phyloP scores from a whole-genome alignment of 2,113 vertebrate species.

The Numenius arquata region DNA sequence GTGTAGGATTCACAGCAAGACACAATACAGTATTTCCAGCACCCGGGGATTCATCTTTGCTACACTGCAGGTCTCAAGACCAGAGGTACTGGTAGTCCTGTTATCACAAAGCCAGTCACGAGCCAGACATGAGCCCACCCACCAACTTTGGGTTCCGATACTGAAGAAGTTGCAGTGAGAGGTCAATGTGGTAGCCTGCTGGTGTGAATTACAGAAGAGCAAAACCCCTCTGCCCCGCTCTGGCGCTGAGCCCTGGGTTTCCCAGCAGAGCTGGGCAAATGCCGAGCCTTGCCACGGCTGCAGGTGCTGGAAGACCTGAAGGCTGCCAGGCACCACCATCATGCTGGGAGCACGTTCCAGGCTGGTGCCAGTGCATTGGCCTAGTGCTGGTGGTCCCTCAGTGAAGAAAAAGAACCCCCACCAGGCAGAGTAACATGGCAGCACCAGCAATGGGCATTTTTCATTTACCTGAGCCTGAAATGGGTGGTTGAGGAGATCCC shows the following conservation, averaged over 20 bases:
- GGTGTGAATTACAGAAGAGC: neutral
- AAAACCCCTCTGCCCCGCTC: neutral
- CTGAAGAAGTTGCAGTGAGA: neutral
- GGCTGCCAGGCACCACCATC: rapidly evolving
- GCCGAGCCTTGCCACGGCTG: neutral
- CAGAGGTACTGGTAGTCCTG: neutral
- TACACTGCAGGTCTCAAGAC: neutral
- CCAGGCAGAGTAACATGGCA: neutral
- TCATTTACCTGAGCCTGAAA: neutral
- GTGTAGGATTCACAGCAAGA: neutral
- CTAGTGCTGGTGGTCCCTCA: neutral
- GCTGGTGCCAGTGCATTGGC: neutral
- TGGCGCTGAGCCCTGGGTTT: neutral
- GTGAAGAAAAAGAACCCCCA: neutral
- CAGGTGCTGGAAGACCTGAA: neutral
- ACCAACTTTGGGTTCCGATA: neutral
- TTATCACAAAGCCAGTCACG: neutral
- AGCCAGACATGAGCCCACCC: neutral
- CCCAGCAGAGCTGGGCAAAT: neutral
- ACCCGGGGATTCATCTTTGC: neutral
- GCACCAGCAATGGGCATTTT: neutral
- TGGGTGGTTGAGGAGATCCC: neutral
- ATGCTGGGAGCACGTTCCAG: neutral
- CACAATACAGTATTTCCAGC: neutral
- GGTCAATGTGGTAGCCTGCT: neutral